Percentiles rank a stretch among this genome's conserved stretches.
Conservation (phyloP, 2,113 vertebrate genomes). For the Pelmatolapia mariae region DNA sequence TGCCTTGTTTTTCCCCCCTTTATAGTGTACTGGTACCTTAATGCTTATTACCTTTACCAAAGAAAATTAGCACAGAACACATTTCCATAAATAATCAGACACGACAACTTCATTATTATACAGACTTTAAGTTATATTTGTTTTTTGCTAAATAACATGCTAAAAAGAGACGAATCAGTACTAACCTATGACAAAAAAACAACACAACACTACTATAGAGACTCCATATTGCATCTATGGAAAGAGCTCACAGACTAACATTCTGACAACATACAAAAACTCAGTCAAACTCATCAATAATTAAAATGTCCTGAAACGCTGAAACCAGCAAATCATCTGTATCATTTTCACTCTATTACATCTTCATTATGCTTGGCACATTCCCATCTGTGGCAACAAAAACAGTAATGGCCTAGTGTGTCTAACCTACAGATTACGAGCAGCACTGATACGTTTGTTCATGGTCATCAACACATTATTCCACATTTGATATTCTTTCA, state of each 20-base stretch:
- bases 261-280: not conserved
- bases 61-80: not conserved
- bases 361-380: not conserved
- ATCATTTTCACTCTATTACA: not conserved
- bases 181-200: not conserved
- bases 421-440: not conserved
- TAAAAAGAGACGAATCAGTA: not conserved
- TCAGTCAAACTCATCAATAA: not conserved
- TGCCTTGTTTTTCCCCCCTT: accelerated
- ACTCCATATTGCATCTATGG: not conserved
- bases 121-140: not conserved
- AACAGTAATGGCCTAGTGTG: not conserved
- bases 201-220: not conserved
- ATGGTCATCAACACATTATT: not conserved
- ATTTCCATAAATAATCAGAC: not conserved
- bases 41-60: not conserved
- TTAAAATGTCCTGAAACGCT: not conserved
- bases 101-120: not conserved
- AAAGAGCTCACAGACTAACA: not conserved
- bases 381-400: not conserved
- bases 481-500: not conserved
- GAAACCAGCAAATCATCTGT: not conserved
- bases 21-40: not conserved
- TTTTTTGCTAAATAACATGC: not conserved
- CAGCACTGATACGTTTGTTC: not conserved